Evolutionary conservation across 1,140 invertebrate species (phyloP), one percentile per base, ranked within the genome.

Genomic region (Lordiphosa clarofinis): DNA sequence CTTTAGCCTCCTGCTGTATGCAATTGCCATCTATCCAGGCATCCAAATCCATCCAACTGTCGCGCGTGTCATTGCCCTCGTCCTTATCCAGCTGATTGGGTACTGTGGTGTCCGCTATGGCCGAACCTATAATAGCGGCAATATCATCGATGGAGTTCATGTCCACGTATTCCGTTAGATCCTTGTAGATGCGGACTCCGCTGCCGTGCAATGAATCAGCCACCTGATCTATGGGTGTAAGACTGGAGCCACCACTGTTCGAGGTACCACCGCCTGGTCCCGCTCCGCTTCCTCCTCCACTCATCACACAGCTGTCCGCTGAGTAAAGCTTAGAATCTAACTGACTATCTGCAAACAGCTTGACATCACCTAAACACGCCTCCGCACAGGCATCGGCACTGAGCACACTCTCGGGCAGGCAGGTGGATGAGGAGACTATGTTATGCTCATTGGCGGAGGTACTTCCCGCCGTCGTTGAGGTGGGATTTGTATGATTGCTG

Each of bases 101-200:
- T 3, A 94, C 94, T 0, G 95, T 96, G 1, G 95, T 95, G 73
- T 96, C 96, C 0, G 95, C 95, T 64, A 97, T 96, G n/a, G 95
- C 95, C 1, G 94, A 95, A 0, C 95, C 95, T 49, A 97, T 96
- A 13, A 97, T 95, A 11, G 95, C 95, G 0, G 95, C 95, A 58
- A 97, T 95, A 70, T 96, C 95, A 58, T 96, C 95, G 47, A 93
- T 93, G 2, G 92, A 92, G 47, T 91, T 92, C 73, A 96, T 95
- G 70, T 96, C 95, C 79, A 91, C 79, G 73, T 90, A 89, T 86
- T 91, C 74, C 53, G 87, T 79, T 21, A 89, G 58, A 53, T 89
- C 88, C 48, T 89, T 89, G 65, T 86, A 89, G 58, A 89, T 89
- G 52, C 88, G 72, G 8, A 89, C 87, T 0, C 87, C 82, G 56